phyloP scores from a whole-genome alignment of 2,797 vertebrate species.

The Lates japonicus region DNA sequence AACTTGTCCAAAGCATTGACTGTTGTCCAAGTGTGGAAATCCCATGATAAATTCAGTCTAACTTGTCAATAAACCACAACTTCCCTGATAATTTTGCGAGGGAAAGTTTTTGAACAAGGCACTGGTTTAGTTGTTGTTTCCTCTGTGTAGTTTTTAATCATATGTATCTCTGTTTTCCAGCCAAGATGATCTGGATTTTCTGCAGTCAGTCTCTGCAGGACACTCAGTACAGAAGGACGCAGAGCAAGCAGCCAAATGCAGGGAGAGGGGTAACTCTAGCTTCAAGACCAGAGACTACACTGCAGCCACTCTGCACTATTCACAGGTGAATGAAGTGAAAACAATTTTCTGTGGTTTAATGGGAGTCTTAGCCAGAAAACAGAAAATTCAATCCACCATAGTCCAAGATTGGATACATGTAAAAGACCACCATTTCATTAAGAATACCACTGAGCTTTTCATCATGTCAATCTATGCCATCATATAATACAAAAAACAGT shows the following conservation, averaged over 20 bases:
- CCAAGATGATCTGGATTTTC: slow-evolving; percentile 82
- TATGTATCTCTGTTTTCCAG: slow-evolving; percentile 71
- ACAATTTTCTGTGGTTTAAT: background rate
- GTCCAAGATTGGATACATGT: background rate
- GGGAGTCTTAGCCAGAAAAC: background rate
- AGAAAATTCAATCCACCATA: background rate
- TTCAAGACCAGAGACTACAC: slow-evolving; percentile 87
- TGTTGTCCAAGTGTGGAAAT: too few species aligned
- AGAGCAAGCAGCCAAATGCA: slow-evolving; percentile 78
- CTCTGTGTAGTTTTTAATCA: background rate
- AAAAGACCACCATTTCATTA: background rate
- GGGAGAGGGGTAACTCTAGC: slow-evolving; percentile 87
- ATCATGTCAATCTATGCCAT: background rate
- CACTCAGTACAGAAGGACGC: slow-evolving; percentile 82
- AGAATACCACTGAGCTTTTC: background rate
- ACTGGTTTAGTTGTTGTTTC: background rate
- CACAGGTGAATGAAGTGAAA: slow-evolving; percentile 86
- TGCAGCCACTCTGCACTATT: slow-evolving; percentile 86
- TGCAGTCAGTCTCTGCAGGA: slow-evolving; percentile 78
- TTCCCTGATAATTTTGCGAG: background rate
- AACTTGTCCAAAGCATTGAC: too few species aligned
- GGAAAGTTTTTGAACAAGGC: background rate
- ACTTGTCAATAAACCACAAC: background rate
- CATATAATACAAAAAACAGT: background rate
- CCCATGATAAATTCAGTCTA: background rate